Evolutionary conservation across 2,797 vertebrate species (phyloP), one percentile per base, ranked within the genome.

Genomic region (Harpagifer antarcticus): DNA sequence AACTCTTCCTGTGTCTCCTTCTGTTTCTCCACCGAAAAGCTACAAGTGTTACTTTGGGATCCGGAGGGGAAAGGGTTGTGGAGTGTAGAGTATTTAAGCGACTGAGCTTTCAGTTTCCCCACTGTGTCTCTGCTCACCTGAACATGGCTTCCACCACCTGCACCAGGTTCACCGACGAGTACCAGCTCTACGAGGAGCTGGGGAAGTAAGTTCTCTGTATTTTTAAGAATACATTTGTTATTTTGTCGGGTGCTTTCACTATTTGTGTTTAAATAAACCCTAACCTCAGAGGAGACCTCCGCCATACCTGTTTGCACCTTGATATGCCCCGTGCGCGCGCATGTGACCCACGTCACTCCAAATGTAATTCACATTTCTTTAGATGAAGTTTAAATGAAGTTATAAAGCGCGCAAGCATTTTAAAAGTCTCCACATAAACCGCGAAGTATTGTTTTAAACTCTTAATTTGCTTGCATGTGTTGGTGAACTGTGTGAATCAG

Each of bases 121-220:
- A 74, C 52, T 80, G 58, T 27, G 12, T 78, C 43, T 75, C 40
- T 20, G 50, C 33, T 74, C 79, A 65, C 81, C 55, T 78, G 9
- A 67, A 89, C 89, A 98, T 98, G 97, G 96, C 97, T 90, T 95
- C 97, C 58, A 92, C 96, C 10, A 95, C 97, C 94, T 99, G 97
- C 91, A 99, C 98, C 91, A 93, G 98, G 79, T 99, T 99, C 81
- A 98, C 97, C 11, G 97, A 99, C 74, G 98, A 99, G 87, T 98
- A 97, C 76, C 97, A 98, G 96, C 96, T 99, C 43, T 98, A 97
- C 93, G 98, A 99, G 90, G 98, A 99, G 95, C 96, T 98, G 74
- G 98, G 98, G 12, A 99, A 99, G 98, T 99, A 95, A 97, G 97
- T 92, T 8, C 0, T n/a, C 3, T 0, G 9, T 1, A 0, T 7